phyloP scores from a whole-genome alignment of 2,888 invertebrate species.

The Eupithecia pulchellata region DNA sequence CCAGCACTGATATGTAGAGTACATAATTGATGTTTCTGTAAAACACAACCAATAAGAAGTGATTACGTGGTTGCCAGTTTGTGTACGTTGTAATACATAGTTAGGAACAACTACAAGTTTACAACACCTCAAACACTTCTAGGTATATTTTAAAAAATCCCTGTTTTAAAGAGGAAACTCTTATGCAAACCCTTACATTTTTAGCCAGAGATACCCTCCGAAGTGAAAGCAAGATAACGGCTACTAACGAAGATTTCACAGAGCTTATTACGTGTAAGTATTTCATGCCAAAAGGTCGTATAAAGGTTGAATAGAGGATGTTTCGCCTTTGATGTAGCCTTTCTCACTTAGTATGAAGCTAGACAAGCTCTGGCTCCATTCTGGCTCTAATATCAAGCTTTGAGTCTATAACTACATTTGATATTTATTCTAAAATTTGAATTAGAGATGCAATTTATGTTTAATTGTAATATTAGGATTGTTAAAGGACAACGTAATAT shows the following conservation, averaged over 20 bases:
- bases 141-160: too few relatives aligned
- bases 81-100: too few relatives aligned
- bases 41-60: background rate
- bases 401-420: background rate
- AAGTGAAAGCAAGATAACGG: slow-evolving; percentile 44
- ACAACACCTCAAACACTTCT: too few relatives aligned
- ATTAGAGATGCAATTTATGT: background rate
- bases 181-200: slow-evolving; percentile 29
- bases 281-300: slow-evolving; percentile 50
- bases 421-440: slow-evolving; percentile 9
- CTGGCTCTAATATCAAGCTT: slow-evolving; percentile 5
- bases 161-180: background rate
- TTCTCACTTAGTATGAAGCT: slow-evolving; percentile 31
- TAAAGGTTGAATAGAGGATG: slow-evolving; percentile 29
- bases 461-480: background rate
- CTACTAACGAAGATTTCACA: slow-evolving; percentile 43
- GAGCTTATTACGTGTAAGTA: slow-evolving; percentile 41
- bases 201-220: slow-evolving; percentile 32
- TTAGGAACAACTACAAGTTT: too few relatives aligned
- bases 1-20: too few relatives aligned
- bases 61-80: background rate
- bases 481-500: background rate
- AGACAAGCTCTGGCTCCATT: slow-evolving; percentile 10
- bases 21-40: background rate
- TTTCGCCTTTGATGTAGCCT: slow-evolving; percentile 40